Evolutionary conservation across 1,140 invertebrate species (phyloP).

Genomic region (Drosophila novamexicana): DNA sequence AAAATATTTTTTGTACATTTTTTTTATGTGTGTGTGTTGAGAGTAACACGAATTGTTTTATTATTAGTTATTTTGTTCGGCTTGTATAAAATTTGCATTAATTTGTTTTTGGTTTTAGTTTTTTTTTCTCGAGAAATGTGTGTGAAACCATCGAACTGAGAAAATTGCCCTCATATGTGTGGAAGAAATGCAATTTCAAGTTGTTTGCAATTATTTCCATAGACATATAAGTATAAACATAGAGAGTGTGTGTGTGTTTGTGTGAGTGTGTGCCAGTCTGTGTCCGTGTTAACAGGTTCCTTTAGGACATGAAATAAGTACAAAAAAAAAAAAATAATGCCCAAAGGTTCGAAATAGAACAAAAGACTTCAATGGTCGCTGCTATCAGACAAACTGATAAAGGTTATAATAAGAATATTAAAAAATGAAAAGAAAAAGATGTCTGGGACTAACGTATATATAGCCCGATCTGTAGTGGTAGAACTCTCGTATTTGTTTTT

Average conservation of each 20-base stretch:
- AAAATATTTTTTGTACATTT: slow-evolving; percentile 15
- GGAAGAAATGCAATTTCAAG: slow-evolving; percentile 77
- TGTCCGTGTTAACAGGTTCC: slow-evolving; percentile 34
- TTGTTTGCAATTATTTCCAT: slow-evolving; percentile 59
- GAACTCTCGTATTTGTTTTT: slow-evolving; percentile 52
- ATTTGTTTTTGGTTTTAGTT: slow-evolving; percentile 24
- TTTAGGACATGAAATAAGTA: slow-evolving; percentile 69
- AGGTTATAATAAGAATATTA: slow-evolving; percentile 11
- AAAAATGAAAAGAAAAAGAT: slow-evolving; percentile 27
- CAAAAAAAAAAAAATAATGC: slow-evolving; percentile 25
- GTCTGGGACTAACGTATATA: slow-evolving; percentile 57
- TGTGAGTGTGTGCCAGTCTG: slow-evolving; percentile 16
- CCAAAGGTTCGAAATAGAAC: slow-evolving; percentile 24
- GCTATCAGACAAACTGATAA: slow-evolving; percentile 13
- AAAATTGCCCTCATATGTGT: slow-evolving; percentile 69
- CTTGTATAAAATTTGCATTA: slow-evolving; percentile 60
- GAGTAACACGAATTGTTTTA: slow-evolving; percentile 30
- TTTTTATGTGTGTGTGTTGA: slow-evolving; percentile 3
- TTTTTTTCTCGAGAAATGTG: slow-evolving; percentile 47
- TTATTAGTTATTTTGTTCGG: slow-evolving; percentile 57
- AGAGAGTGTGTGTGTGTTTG: slow-evolving; percentile 23
- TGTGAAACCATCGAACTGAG: slow-evolving; percentile 82
- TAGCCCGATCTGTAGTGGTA: slow-evolving; percentile 43
- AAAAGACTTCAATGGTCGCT: slow-evolving; percentile 36
- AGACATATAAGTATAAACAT: slow-evolving; percentile 59